These are phyloP conservation scores for Epinotia demarniana DNA, from an alignment of 2,888 invertebrate species.

Conservation along the genomic window DNA sequence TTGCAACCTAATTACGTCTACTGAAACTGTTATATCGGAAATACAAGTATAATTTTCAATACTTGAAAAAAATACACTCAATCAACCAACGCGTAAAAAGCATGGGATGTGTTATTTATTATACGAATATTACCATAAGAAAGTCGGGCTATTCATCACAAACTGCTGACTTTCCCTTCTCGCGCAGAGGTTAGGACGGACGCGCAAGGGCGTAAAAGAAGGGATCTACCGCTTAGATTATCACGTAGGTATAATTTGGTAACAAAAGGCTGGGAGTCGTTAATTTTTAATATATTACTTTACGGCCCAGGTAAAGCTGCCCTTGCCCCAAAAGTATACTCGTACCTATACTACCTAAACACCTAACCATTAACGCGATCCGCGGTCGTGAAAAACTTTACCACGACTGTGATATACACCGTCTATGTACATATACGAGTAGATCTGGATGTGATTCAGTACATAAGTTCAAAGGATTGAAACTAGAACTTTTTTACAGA, in stretches of 20 bases:
- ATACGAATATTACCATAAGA: slow-evolving; percentile 71
- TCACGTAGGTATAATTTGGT: slow-evolving; percentile 64
- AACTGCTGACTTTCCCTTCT: slow-evolving; percentile 67
- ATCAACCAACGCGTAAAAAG: slow-evolving; percentile 24
- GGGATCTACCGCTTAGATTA: slow-evolving; percentile 55
- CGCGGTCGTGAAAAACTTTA: slow-evolving; percentile 33
- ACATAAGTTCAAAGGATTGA: no score
- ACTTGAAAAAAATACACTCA: slow-evolving; percentile 18
- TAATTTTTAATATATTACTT: slow-evolving; percentile 66
- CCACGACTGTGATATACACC: slow-evolving; percentile 5
- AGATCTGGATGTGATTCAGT: no score
- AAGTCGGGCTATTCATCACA: slow-evolving; percentile 73
- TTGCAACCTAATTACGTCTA: no score
- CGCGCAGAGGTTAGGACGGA: slow-evolving; percentile 59
- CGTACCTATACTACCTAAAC: slow-evolving; percentile 13
- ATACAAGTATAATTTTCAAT: background rate
- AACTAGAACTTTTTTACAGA: no score
- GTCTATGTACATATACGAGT: background rate
- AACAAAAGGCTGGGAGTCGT: slow-evolving; percentile 64
- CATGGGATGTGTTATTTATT: slow-evolving; percentile 65
- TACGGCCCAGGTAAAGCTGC: slow-evolving; percentile 47
- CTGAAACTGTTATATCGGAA: background rate
- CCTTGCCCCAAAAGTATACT: slow-evolving; percentile 16
- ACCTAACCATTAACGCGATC: slow-evolving; percentile 17
- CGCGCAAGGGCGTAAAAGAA: slow-evolving; percentile 56